Evolutionary conservation across 2,113 vertebrate species (phyloP).

Genomic region (Chaetorhynchus papuensis): DNA sequence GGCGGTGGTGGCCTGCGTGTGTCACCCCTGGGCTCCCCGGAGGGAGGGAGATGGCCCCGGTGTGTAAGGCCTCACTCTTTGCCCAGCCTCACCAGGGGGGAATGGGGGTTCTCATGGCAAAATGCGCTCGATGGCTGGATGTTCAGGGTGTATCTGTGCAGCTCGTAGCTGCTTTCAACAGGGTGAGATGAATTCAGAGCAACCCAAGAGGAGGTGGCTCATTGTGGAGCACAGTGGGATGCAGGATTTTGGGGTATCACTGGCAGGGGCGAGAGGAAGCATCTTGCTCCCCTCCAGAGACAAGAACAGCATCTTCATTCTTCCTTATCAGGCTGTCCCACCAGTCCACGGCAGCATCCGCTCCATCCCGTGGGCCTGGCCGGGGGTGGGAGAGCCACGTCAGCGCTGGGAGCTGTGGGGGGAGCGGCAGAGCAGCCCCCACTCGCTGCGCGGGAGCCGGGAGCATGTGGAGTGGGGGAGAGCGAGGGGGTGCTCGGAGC

Average conservation of each 20-base stretch:
- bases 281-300: background rate
- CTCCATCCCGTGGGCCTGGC: background rate
- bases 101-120: too few species aligned
- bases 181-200: background rate
- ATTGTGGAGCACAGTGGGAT: background rate
- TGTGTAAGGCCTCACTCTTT: background rate
- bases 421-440: background rate
- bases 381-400: background rate
- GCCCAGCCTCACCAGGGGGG: background rate
- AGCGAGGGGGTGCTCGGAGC: background rate
- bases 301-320: background rate
- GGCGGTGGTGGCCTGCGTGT: background rate
- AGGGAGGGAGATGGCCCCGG: background rate
- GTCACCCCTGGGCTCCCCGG: conserved; percentile 1
- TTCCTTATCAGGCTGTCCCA: background rate
- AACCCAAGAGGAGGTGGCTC: background rate
- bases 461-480: background rate
- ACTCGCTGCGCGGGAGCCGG: background rate
- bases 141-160: background rate
- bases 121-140: background rate
- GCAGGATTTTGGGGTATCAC: background rate
- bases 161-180: background rate
- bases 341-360: background rate
- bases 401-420: background rate
- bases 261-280: background rate